These are phyloP conservation scores for Plectropomus leopardus DNA, from an alignment of 2,113 vertebrate genomes.

Conservation along the genomic window DNA sequence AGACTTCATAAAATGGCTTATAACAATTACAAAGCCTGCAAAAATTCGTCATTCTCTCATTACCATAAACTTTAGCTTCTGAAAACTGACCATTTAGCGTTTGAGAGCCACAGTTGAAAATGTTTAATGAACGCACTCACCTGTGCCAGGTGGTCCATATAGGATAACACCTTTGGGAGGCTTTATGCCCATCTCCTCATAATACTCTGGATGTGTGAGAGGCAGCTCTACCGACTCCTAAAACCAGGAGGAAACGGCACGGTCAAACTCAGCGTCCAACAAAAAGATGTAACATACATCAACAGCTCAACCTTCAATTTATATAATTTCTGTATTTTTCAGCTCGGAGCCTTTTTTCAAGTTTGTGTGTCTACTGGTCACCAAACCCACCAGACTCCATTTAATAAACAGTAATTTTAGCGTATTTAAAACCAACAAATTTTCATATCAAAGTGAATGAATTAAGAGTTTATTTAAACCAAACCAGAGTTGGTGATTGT, in stretches of 20 bases:
- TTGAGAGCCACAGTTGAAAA: neutral
- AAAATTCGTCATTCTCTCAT: no score
- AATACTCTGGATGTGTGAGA: slow-evolving; percentile 98
- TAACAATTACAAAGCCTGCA: no score
- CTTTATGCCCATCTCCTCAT: slow-evolving; percentile 99
- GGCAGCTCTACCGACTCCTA: slow-evolving; percentile 99
- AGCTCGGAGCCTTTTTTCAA: no score
- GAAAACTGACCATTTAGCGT: neutral
- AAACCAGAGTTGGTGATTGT: no score
- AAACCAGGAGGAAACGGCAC: neutral
- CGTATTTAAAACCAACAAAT: no score
- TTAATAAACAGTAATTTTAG: no score
- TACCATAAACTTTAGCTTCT: neutral
- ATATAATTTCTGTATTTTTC: no score
- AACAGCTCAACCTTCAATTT: neutral
- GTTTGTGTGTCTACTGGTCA: no score
- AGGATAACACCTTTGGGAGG: slow-evolving; percentile 98
- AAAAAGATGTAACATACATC: neutral
- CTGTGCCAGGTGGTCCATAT: slow-evolving; percentile 97
- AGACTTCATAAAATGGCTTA: no score
- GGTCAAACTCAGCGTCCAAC: neutral
- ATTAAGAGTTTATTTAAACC: no score
- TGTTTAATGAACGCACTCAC: slow-evolving; percentile 72
- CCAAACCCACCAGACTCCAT: no score
- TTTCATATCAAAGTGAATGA: no score